phyloP scores from a whole-genome alignment of 2,888 invertebrate species.

The Elegia similella region DNA sequence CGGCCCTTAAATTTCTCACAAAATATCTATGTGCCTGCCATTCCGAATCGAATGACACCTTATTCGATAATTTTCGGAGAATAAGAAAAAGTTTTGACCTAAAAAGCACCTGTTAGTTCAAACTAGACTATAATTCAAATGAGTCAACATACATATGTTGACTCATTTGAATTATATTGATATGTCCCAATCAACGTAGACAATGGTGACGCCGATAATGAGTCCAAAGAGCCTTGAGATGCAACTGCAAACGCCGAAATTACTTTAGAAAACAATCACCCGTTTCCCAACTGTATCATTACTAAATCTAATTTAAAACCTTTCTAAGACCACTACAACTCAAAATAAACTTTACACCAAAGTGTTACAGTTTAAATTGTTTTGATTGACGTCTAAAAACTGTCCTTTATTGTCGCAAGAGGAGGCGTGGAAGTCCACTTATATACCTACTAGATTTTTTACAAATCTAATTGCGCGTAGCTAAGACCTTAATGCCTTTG shows the following conservation, averaged over 20 bases:
- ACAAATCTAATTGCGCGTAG: slow-evolving; percentile 7
- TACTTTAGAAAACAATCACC: slow-evolving; percentile 21
- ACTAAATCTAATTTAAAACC: slow-evolving; percentile 28
- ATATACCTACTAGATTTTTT: slow-evolving; percentile 28
- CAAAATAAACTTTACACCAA: slow-evolving; percentile 5
- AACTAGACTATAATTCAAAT: no score
- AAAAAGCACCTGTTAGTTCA: no score
- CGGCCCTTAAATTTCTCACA: no score
- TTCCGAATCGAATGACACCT: no score
- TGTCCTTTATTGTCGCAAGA: slow-evolving; percentile 74
- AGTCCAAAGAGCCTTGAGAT: neutral
- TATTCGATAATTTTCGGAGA: no score
- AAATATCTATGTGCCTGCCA: no score
- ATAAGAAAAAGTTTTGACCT: no score
- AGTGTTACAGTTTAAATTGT: slow-evolving; percentile 21
- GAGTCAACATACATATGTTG: no score
- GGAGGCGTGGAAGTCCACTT: slow-evolving; percentile 68
- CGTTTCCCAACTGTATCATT: slow-evolving; percentile 27
- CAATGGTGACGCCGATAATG: neutral
- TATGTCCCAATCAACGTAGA: neutral
- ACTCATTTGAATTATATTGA: neutral
- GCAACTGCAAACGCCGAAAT: slow-evolving; percentile 10
- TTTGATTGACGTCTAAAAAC: slow-evolving; percentile 43
- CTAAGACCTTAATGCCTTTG: slow-evolving; percentile 19
- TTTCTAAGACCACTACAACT: slow-evolving; percentile 19